A percentile compares a stretch with the other conserved stretches of the same genome.
Evolutionary conservation across 2,113 vertebrate genomes (phyloP).

Genomic region (Gasterosteus aculeatus): DNA sequence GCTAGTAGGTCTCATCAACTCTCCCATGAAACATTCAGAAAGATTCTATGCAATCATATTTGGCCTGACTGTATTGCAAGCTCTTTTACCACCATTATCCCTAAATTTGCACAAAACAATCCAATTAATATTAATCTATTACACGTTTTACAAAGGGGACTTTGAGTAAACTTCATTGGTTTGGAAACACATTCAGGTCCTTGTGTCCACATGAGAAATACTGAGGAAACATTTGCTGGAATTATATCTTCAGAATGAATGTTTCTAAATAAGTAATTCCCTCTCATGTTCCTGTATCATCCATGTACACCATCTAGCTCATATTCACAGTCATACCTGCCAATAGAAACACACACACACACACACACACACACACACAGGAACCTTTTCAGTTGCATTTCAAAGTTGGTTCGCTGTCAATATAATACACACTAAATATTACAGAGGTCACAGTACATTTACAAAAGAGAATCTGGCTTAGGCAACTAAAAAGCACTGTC

Average conservation of each 20-base stretch:
- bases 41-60: slow-evolving; percentile 12
- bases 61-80: slow-evolving; percentile 8
- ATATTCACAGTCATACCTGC: slow-evolving; percentile 62
- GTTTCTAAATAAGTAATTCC: slow-evolving; percentile 23
- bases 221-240: slow-evolving; percentile 53
- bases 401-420: slow-evolving; percentile 70
- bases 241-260: slow-evolving; percentile 51
- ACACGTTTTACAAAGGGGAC: slow-evolving; percentile 25
- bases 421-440: slow-evolving; percentile 80
- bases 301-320: slow-evolving; percentile 24
- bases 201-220: slow-evolving; percentile 35
- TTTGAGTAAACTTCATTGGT: slow-evolving; percentile 42
- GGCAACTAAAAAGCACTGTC: slow-evolving; percentile 74
- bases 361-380: slow-evolving; percentile 70
- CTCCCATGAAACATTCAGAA: slow-evolving; percentile 32
- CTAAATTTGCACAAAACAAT: slow-evolving; percentile 38
- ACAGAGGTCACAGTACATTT: slow-evolving; percentile 81
- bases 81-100: slow-evolving; percentile 24
- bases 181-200: slow-evolving; percentile 56
- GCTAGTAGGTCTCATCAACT: neutral
- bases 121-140: slow-evolving; percentile 19
- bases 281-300: slow-evolving; percentile 29
- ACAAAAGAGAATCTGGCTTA: slow-evolving; percentile 80
- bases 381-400: slow-evolving; percentile 56
- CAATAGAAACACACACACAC: slow-evolving; percentile 66